Conservation (phyloP, 1,140 invertebrate genomes). For the Leptopilina clavipes region DNA sequence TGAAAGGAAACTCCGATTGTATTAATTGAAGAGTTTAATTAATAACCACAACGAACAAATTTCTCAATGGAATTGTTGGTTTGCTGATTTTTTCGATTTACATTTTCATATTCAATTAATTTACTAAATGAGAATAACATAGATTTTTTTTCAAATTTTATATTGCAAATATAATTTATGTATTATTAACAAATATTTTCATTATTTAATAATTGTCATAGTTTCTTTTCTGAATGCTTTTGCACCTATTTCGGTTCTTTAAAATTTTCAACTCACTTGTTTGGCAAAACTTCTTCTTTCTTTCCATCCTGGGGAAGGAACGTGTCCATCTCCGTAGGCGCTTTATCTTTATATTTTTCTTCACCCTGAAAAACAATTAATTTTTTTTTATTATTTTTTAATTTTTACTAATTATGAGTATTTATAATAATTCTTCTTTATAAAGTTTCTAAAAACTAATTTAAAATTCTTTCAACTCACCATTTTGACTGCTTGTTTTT, state of each 20-base stretch:
- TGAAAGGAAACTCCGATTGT: conserved; percentile 14
- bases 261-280: conserved; percentile 61
- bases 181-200: too few species aligned
- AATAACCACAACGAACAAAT: conserved; percentile 38
- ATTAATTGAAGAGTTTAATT: background rate
- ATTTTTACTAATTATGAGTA: background rate
- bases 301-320: conserved; percentile 78
- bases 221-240: too few species aligned
- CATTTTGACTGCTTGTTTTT: conserved; percentile 1
- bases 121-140: too few species aligned
- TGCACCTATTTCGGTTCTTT: background rate
- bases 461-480: background rate
- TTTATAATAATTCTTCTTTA: background rate
- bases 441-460: background rate
- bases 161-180: too few species aligned
- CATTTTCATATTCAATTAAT: too few species aligned
- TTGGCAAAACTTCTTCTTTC: conserved; percentile 68
- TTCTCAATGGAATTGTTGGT: conserved; percentile 21
- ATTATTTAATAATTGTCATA: too few species aligned
- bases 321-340: conserved; percentile 79
- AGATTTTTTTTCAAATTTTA: too few species aligned
- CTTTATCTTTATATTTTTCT: conserved; percentile 57
- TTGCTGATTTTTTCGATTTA: background rate
- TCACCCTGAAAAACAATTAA: background rate
- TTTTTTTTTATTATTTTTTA: background rate